These are phyloP conservation scores for Tyrophagus putrescentiae DNA, from an alignment of 1,140 invertebrate species.

Conservation along the genomic window DNA sequence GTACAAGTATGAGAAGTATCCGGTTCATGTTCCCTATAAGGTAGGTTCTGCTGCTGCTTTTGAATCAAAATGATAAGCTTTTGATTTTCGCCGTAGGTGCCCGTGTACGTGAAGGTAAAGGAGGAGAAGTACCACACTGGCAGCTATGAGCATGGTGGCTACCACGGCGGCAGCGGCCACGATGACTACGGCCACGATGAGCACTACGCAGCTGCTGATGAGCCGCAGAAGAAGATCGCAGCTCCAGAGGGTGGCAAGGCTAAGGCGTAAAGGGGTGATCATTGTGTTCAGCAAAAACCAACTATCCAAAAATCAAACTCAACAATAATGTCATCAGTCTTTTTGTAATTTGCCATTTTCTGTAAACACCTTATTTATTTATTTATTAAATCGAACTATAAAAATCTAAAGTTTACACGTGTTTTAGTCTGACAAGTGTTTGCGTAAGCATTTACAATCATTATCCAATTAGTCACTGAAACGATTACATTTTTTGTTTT, in stretches of 20 bases:
- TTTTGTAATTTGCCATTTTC: neutral
- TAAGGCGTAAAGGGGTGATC: neutral
- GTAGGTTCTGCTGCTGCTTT: too few relatives aligned
- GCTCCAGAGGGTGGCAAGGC: neutral
- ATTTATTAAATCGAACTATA: too few relatives aligned
- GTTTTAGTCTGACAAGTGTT: too few relatives aligned
- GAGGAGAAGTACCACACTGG: constrained; percentile 5
- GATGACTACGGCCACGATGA: neutral
- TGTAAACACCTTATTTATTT: too few relatives aligned
- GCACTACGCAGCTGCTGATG: neutral
- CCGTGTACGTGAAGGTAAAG: constrained; percentile 6
- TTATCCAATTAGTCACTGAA: too few relatives aligned
- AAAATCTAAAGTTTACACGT: too few relatives aligned
- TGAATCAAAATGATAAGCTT: too few relatives aligned
- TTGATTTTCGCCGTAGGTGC: neutral
- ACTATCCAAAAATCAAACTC: neutral
- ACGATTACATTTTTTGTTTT: too few relatives aligned
- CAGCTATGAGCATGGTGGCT: neutral
- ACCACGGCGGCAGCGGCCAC: constrained; percentile 1
- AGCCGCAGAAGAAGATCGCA: neutral
- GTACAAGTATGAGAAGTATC: constrained; percentile 10
- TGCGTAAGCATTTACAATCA: too few relatives aligned
- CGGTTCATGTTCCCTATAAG: neutral
- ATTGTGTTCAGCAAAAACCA: too few relatives aligned
- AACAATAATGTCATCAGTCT: neutral